Evolutionary conservation across 2,888 invertebrate species (phyloP).

Genomic region (Cheilosia variabilis): DNA sequence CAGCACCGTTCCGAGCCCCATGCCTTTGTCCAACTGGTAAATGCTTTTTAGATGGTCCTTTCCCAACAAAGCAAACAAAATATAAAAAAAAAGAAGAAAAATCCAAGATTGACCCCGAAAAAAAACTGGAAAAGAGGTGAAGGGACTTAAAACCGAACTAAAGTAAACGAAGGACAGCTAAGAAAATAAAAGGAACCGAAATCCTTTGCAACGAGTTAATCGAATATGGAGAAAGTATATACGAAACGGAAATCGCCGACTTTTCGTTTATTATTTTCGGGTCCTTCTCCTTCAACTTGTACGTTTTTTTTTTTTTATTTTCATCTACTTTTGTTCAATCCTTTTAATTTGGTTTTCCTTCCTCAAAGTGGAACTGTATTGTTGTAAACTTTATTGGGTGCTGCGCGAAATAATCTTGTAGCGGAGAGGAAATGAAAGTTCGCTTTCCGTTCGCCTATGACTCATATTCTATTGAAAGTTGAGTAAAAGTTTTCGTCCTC

Average conservation of each 20-base stretch:
- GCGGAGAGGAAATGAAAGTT: constrained; percentile 49
- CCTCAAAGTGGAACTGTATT: constrained; percentile 63
- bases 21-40: constrained; percentile 24
- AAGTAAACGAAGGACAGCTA: constrained; percentile 45
- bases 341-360: constrained; percentile 71
- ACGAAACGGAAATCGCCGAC: constrained; percentile 18
- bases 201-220: constrained; percentile 46
- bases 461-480: constrained; percentile 68
- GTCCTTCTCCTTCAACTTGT: not conserved
- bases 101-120: constrained; percentile 53
- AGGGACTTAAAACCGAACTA: constrained; percentile 54
- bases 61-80: constrained; percentile 13
- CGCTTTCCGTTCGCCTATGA: constrained; percentile 71
- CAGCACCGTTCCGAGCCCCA: not conserved
- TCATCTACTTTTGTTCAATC: constrained; percentile 62
- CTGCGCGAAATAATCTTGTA: constrained; percentile 19
- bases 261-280: constrained; percentile 33
- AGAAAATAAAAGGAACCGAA: constrained; percentile 25
- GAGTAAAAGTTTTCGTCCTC: constrained; percentile 63
- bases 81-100: not conserved
- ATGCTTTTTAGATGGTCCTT: constrained; percentile 34
- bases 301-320: constrained; percentile 47
- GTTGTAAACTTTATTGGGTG: constrained; percentile 63
- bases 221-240: constrained; percentile 40
- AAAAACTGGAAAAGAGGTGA: constrained; percentile 29